Conservation (phyloP, 2,113 vertebrate genomes). For the Lepidothrix coronata region DNA sequence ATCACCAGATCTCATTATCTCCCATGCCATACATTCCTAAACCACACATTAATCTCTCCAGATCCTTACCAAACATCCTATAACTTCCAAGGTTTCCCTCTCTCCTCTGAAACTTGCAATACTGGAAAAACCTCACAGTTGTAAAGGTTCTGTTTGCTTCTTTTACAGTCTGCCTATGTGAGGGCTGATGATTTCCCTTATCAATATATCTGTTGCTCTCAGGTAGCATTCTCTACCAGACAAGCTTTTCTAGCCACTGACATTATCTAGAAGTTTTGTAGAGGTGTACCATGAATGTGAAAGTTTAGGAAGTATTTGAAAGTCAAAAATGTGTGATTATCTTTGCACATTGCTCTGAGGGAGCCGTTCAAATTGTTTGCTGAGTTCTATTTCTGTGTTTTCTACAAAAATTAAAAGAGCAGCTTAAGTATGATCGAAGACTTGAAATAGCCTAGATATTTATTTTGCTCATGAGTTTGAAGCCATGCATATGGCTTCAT, state of each 20-base stretch:
- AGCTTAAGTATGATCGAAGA: neutral
- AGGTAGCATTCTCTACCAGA: neutral
- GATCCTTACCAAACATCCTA: neutral
- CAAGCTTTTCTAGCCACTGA: neutral
- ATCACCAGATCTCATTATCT: neutral
- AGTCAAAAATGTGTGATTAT: neutral
- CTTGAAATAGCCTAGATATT: neutral
- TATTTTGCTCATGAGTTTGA: neutral
- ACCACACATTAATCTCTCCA: neutral
- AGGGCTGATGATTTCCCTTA: neutral
- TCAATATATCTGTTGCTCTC: fast-evolving
- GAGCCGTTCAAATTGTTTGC: neutral
- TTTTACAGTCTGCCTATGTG: neutral
- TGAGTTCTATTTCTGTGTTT: neutral
- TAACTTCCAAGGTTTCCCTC: neutral
- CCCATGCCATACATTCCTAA: neutral
- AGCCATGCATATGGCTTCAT: neutral
- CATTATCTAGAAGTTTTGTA: neutral
- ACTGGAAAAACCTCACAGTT: neutral
- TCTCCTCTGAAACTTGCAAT: neutral
- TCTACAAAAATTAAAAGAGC: neutral
- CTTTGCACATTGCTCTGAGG: neutral
- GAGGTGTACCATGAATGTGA: neutral
- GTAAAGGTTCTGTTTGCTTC: neutral
- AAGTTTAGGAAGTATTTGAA: neutral